Percentiles rank a stretch among this genome's conserved stretches.
Evolutionary conservation across 2,113 vertebrate species (phyloP).

Genomic region (Macrotis lagotis): DNA sequence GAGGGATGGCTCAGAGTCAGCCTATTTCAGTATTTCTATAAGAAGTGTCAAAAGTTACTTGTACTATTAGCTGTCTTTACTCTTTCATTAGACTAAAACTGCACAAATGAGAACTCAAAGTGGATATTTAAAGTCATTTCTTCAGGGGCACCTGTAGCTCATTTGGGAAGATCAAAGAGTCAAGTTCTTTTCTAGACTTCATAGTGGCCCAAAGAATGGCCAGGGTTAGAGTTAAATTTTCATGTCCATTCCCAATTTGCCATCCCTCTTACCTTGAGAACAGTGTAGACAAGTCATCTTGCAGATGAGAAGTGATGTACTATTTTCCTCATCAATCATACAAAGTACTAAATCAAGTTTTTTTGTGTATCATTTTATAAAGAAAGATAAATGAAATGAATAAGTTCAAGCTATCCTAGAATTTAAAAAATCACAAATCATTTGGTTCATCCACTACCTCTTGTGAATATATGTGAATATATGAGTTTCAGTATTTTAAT

Average conservation of each 20-base stretch:
- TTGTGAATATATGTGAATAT: too few species aligned
- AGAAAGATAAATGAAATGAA: neutral
- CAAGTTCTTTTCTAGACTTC: neutral
- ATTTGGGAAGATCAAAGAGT: neutral
- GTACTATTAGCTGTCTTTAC: neutral
- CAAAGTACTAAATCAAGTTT: neutral
- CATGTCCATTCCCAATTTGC: neutral
- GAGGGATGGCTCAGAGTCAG: neutral
- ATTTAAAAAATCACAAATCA: neutral
- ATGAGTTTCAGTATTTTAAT: neutral
- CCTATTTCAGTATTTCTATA: neutral
- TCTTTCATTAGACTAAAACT: neutral
- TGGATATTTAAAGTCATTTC: neutral
- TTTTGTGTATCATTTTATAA: neutral
- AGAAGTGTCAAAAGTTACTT: neutral
- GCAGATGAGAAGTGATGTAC: neutral
- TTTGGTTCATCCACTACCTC: neutral
- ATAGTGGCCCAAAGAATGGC: neutral
- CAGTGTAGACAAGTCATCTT: neutral
- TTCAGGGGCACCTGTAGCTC: neutral
- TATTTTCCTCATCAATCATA: neutral
- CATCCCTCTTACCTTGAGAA: neutral
- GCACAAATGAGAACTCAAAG: conserved; percentile 5
- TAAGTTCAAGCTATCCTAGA: neutral
- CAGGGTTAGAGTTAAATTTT: neutral